These are phyloP conservation scores for Rhinella marina DNA, from an alignment of 2,797 vertebrate genomes.

Conservation along the genomic window DNA sequence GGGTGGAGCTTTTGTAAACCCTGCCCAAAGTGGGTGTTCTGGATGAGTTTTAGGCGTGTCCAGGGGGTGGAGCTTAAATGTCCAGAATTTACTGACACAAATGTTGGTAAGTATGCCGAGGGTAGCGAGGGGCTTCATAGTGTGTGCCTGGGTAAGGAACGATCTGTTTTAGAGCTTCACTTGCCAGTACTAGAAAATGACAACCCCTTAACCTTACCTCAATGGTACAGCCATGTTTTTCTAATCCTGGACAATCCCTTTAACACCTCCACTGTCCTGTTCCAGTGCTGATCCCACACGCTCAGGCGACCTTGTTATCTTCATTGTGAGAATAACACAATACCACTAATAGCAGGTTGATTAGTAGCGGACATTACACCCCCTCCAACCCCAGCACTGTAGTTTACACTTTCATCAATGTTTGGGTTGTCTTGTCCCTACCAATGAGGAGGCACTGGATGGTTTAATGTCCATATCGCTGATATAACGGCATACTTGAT, in stretches of 20 bases:
- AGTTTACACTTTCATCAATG: slow-evolving; percentile 34
- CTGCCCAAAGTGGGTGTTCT: too few species aligned
- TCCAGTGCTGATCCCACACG: not conserved
- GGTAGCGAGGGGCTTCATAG: too few species aligned
- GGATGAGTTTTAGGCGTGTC: too few species aligned
- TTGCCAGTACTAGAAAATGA: too few species aligned
- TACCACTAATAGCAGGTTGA: slow-evolving; percentile 13
- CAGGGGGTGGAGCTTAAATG: too few species aligned
- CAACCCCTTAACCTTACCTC: too few species aligned
- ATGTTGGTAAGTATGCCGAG: too few species aligned
- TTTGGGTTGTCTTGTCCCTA: not conserved
- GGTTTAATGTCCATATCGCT: slow-evolving; percentile 43
- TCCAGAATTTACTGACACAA: too few species aligned
- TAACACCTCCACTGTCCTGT: not conserved
- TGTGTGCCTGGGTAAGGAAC: too few species aligned
- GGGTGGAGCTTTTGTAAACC: too few species aligned
- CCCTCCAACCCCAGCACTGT: not conserved
- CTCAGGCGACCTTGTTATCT: slow-evolving; percentile 10
- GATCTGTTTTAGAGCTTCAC: too few species aligned
- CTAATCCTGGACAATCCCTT: not conserved
- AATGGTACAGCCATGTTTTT: too few species aligned
- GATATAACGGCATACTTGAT: slow-evolving; percentile 40
- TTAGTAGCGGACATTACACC: slow-evolving; percentile 22
- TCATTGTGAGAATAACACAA: slow-evolving; percentile 10
- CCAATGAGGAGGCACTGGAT: slow-evolving; percentile 41